Evolutionary conservation across 2,888 invertebrate species (phyloP), one percentile per base, ranked within the genome.

Genomic region (Pristionchus maxplancki): DNA sequence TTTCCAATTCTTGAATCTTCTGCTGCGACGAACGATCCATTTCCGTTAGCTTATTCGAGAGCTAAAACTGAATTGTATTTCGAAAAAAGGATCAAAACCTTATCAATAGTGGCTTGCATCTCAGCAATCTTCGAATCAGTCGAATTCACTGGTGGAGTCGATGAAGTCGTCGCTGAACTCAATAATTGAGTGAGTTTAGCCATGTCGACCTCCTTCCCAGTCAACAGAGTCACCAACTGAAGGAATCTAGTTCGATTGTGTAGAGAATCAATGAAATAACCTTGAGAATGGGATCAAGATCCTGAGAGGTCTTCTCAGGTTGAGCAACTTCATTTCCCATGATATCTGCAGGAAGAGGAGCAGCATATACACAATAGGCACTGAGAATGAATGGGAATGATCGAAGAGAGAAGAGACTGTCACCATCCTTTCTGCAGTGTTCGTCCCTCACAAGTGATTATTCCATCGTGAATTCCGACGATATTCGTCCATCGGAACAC

Each of bases 401-500:
- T 31, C 37, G 9, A 4, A 4, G 24, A 34, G 24, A 74, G 1
- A 4, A 5, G 24, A 2, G 13, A 3, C 34, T 9, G 28, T 31
- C 28, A 78, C 78, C 44, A 44, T 78, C 78, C 78, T 48, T 78
- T 78, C 44, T 78, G 40, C 1, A 78, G 78, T 13, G 44, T 78
- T 44, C 78, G 44, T 4, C 40, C 78, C 28, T 78, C 78, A 5
- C 37, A 40, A 13, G 78, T 44, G 40, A 78, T 40, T 8, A 13
- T n/a, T 78, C 78, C 78, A 78, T 78, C 44, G 34, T 78, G 78
- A n/a, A 78, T 15, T 48, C 78, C 78, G 9, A 78, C 78, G 1
- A 78, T 78, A 48, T 78, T 48, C 48, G 78, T 44, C 78, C 78
- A 78, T 78, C 44, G 24, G 78, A 78, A 48, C n/a, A 78, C 78